Evolutionary conservation across 2,113 vertebrate species (phyloP), one percentile per base, ranked within the genome.

Genomic region (Neogobius melanostomus): DNA sequence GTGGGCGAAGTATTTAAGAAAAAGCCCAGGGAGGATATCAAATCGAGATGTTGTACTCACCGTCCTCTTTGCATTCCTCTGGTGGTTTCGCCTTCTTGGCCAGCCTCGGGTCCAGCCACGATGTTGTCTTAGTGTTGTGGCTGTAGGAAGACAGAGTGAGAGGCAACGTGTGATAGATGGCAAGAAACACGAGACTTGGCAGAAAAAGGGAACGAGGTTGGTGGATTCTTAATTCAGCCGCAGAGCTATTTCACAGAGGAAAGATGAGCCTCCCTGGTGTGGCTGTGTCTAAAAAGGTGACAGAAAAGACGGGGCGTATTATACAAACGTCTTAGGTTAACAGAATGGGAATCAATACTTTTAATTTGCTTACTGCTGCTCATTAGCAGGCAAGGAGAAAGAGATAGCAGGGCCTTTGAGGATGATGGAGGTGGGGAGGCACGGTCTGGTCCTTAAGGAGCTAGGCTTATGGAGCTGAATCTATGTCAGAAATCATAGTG

Each of bases 101-200:
- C 84, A 98, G 95, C 89, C 98, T 94, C 78, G 98, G 98, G 95
- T 99, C 98, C 92, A 99, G 94, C 98, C 98, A 99, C 92, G 98
- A 99, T 88, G 98, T 99, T 82, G 97, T 99, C 95, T 99, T 99
- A 93, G 96, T 98, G 95, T 99, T 98, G 95, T 99, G 98, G 94
- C 98, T 99, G 94, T 92, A 94, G 92, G 92, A 93, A 93, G 71
- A 88, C 74, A 74, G 72, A 76, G 78, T 72, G 82, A 82, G 84
- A 79, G 84, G 67, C 80, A 87, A 28, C 21, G 78, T 51, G 82
- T 69, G 85, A 88, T 72, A 79, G 75, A 73, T 59, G 63, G 74
- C 7, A 83, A 87, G 72, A 68, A 86, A 81, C 70, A 79, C 76
- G 74, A 73, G 81, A 74, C 69, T 80, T 81, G 79, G 83, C 82